phyloP scores from a whole-genome alignment of 2,797 vertebrate genomes.

The Squalus acanthias region DNA sequence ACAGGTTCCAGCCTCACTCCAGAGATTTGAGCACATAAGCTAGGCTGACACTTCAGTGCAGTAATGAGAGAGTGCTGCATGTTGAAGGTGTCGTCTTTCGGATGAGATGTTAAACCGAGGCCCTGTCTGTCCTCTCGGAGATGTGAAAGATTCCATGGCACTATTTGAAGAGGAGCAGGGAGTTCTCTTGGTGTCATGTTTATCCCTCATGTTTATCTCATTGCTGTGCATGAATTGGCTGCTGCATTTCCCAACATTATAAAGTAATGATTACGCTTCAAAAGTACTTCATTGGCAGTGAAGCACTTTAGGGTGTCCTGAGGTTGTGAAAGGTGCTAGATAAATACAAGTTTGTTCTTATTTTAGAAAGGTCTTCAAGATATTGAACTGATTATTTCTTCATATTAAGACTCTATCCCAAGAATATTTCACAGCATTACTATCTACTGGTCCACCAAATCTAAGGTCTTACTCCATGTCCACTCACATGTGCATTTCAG shows the following conservation, averaged over 20 bases:
- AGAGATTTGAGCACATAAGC: background rate
- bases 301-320: background rate
- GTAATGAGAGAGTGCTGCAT: background rate
- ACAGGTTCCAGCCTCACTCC: background rate
- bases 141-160: background rate
- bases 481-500: background rate
- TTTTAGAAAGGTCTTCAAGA: background rate
- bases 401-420: background rate
- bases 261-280: background rate
- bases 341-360: background rate
- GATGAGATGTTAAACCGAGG: background rate
- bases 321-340: background rate
- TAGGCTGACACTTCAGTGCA: background rate
- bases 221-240: background rate
- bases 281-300: background rate
- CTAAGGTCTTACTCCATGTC: background rate
- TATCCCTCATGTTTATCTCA: background rate
- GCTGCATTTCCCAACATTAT: background rate
- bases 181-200: background rate
- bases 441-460: background rate
- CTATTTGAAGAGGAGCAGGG: background rate
- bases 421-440: background rate
- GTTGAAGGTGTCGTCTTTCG: background rate
- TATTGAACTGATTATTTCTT: background rate
- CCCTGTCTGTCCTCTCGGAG: background rate